A percentile compares a stretch with the other conserved stretches of the same genome.
Conservation (phyloP, 2,797 vertebrate species). For the Crax fasciolata region DNA sequence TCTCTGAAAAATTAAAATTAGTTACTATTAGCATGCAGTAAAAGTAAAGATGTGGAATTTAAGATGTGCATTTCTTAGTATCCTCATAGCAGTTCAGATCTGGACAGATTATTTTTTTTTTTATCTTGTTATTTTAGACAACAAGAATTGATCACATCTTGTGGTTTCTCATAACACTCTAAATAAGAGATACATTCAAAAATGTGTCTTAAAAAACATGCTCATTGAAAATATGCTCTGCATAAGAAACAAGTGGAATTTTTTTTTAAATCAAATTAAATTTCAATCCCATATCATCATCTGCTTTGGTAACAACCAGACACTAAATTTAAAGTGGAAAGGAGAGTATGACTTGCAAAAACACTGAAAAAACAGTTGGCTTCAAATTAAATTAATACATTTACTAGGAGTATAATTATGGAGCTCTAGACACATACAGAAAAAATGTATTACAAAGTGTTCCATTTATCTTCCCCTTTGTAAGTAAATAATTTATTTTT, state of each 20-base stretch:
- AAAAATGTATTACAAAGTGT: background rate
- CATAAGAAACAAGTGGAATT: background rate
- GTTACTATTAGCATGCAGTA: background rate
- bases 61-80: background rate
- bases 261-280: background rate
- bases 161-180: background rate
- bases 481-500: background rate
- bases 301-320: background rate
- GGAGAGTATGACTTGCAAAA: background rate
- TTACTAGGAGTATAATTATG: background rate
- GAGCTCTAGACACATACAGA: background rate
- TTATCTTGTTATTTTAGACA: background rate
- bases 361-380: background rate
- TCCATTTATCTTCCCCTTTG: background rate
- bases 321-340: background rate
- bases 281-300: background rate
- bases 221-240: background rate
- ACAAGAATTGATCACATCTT: background rate
- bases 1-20: background rate
- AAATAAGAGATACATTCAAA: background rate
- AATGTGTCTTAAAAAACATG: background rate
- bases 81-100: background rate
- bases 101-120: background rate
- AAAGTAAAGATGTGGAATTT: background rate
- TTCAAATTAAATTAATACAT: background rate